Conservation (phyloP, 2,113 vertebrate species). For the Protomyctophum bolini region DNA sequence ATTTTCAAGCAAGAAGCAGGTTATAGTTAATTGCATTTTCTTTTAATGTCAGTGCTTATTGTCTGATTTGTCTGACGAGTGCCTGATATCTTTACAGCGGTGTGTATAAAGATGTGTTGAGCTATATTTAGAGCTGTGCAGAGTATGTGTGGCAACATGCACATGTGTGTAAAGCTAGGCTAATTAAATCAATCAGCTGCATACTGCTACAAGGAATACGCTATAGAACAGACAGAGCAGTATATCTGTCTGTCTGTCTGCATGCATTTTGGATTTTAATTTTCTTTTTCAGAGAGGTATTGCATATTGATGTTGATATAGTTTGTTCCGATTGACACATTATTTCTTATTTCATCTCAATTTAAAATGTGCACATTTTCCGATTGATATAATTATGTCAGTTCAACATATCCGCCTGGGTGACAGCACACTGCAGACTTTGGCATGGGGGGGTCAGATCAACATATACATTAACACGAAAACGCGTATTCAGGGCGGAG, state of each 20-base stretch:
- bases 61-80: slow-evolving; percentile 33
- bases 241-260: not conserved
- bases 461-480: too few species aligned
- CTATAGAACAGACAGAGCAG: slow-evolving; percentile 10
- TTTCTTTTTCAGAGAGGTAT: not conserved
- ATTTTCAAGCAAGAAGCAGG: too few species aligned
- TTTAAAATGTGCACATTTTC: too few species aligned
- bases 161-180: slow-evolving; percentile 59
- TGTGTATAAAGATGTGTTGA: slow-evolving; percentile 19
- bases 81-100: slow-evolving; percentile 12
- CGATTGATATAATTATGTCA: too few species aligned
- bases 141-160: slow-evolving; percentile 51
- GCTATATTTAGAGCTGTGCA: slow-evolving; percentile 60
- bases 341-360: too few species aligned
- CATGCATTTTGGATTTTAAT: not conserved
- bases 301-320: too few species aligned
- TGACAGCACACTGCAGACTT: too few species aligned
- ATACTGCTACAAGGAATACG: slow-evolving; percentile 16
- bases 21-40: not conserved
- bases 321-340: too few species aligned
- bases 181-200: slow-evolving; percentile 68
- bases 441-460: too few species aligned
- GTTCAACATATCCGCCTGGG: too few species aligned
- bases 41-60: slow-evolving; percentile 9
- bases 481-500: too few species aligned